Evolutionary conservation across 2,797 vertebrate genomes (phyloP).

Genomic region (Limnodromus scolopaceus): DNA sequence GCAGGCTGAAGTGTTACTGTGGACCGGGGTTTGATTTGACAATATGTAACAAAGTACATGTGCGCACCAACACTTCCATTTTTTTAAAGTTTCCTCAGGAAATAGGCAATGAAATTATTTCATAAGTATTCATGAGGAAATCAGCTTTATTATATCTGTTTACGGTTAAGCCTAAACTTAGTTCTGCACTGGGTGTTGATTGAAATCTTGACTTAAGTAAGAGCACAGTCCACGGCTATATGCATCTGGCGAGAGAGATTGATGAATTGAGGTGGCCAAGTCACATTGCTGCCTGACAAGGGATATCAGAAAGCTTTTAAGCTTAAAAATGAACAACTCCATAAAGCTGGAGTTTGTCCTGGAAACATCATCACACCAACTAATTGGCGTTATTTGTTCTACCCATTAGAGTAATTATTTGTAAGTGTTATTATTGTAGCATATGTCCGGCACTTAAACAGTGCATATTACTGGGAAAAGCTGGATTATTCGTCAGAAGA

Average conservation of each 20-base stretch:
- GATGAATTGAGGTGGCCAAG: not conserved
- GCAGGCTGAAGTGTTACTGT: not conserved
- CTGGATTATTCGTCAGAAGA: not conserved
- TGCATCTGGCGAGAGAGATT: not conserved
- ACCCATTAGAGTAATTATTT: constrained; percentile 18
- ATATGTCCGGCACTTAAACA: constrained; percentile 6
- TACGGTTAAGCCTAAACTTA: not conserved
- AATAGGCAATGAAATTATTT: not conserved
- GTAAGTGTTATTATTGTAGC: constrained; percentile 5
- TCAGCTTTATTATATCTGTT: not conserved
- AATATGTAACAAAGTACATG: not conserved
- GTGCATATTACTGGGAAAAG: not conserved
- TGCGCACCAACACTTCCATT: not conserved
- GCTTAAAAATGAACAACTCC: not conserved
- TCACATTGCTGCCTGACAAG: not conserved
- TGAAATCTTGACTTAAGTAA: not conserved
- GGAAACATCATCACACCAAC: constrained; percentile 5
- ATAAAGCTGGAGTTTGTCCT: constrained; percentile 2
- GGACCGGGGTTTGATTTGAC: not conserved
- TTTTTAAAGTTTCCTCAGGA: not conserved
- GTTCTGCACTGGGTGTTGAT: not conserved
- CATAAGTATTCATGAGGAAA: not conserved
- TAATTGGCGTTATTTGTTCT: not conserved
- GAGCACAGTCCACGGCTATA: not conserved
- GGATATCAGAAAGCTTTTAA: not conserved